A percentile compares a stretch with the other conserved stretches of the same genome.
Evolutionary conservation across 2,113 vertebrate species (phyloP).

Genomic region (Thunnus maccoyii): DNA sequence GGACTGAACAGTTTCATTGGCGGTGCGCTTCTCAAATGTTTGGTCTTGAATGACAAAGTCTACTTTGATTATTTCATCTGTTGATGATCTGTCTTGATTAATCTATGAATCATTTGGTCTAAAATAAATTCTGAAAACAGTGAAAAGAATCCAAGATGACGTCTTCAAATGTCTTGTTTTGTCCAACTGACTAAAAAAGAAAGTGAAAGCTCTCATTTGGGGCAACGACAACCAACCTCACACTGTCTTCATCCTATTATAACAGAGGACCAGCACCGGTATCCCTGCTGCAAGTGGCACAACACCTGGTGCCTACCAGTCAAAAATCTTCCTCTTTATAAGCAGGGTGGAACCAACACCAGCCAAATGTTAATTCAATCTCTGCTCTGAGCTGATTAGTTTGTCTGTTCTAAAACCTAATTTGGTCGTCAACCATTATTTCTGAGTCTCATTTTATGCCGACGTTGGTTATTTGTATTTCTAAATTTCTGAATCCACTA

Average conservation of each 20-base stretch:
- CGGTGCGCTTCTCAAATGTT: too few relatives aligned
- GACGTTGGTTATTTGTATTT: too few relatives aligned
- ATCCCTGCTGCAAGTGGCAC: neutral
- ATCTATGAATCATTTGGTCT: too few relatives aligned
- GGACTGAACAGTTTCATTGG: too few relatives aligned
- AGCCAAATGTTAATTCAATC: neutral
- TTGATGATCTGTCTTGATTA: too few relatives aligned
- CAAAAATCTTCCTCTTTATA: neutral
- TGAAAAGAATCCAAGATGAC: too few relatives aligned
- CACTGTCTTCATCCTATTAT: neutral
- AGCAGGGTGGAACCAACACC: conserved; percentile 13
- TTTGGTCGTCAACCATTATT: neutral
- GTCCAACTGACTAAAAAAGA: neutral
- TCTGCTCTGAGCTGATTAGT: neutral
- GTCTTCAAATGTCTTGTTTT: too few relatives aligned
- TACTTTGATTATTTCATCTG: too few relatives aligned
- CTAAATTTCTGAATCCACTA: conserved; percentile 1
- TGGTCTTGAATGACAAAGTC: too few relatives aligned
- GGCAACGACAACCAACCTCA: conserved; percentile 28
- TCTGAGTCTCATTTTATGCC: neutral
- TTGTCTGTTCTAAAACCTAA: neutral
- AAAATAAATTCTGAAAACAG: too few relatives aligned
- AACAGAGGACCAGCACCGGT: conserved; percentile 41
- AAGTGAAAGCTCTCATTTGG: conserved; percentile 31
- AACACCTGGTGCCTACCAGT: conserved; percentile 26